A percentile compares a stretch with the other conserved stretches of the same genome.
These are phyloP conservation scores for Parnassius smintheus DNA, from an alignment of 2,888 invertebrate species.

Conservation along the genomic window DNA sequence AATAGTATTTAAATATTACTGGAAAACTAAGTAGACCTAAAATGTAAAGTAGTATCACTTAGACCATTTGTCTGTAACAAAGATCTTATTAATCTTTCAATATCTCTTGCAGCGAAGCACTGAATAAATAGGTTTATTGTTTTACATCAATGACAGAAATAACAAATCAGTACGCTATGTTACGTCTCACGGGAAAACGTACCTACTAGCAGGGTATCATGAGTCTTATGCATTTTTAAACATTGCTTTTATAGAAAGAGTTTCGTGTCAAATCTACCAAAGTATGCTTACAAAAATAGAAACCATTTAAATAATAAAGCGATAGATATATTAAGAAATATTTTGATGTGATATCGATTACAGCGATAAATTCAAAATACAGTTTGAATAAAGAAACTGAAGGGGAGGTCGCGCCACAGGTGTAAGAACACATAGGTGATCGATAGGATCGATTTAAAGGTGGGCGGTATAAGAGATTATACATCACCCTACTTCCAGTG, in stretches of 20 bases:
- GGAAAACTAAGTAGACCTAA: background rate
- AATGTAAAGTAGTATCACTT: constrained; percentile 9
- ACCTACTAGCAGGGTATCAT: constrained; percentile 10
- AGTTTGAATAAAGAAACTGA: too few species aligned
- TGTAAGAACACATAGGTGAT: too few species aligned
- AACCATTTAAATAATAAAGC: too few species aligned
- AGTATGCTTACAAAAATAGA: background rate
- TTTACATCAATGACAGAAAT: constrained; percentile 22
- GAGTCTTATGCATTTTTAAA: constrained; percentile 14
- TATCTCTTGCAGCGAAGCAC: constrained; percentile 14
- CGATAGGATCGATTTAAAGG: too few species aligned
- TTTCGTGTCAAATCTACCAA: constrained; percentile 2
- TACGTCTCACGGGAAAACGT: constrained; percentile 13
- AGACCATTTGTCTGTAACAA: constrained; percentile 18
- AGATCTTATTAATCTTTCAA: constrained; percentile 22
- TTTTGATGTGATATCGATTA: too few species aligned
- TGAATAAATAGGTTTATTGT: constrained; percentile 20
- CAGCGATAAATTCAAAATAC: too few species aligned
- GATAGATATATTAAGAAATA: too few species aligned
- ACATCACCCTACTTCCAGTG: too few species aligned
- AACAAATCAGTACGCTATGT: constrained; percentile 22
- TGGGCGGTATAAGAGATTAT: too few species aligned
- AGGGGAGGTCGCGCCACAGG: too few species aligned
- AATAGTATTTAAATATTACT: too few species aligned
- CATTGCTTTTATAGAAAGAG: constrained; percentile 4